Percentiles rank a stretch among this genome's conserved stretches.
Conservation (phyloP, 2,888 invertebrate genomes). For the Agonopterix alstromeriana region DNA sequence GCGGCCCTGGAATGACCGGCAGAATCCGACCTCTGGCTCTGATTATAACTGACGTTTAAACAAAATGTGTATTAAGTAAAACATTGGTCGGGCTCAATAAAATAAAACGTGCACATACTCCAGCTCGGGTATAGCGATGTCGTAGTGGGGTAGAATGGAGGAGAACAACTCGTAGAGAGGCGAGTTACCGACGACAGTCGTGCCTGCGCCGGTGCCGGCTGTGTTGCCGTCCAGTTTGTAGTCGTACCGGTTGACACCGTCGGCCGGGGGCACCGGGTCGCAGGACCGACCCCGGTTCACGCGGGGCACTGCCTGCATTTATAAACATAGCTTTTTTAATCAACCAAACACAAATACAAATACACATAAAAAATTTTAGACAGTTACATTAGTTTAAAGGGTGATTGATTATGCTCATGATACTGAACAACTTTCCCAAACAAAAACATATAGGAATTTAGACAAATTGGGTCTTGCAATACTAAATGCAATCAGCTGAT, state of each 20-base stretch:
- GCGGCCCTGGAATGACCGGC: no score
- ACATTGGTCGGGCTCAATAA: no score
- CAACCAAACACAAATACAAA: background rate
- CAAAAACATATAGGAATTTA: no score
- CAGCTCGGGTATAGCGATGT: background rate
- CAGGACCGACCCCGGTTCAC: constrained; percentile 14
- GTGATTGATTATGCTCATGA: no score
- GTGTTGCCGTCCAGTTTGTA: constrained; percentile 8
- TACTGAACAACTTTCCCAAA: no score
- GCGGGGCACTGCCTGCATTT: background rate
- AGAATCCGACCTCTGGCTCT: no score
- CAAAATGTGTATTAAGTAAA: no score
- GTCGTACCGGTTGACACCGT: constrained; percentile 22
- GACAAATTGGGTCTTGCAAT: no score
- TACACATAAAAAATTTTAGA: no score
- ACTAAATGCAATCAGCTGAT: no score
- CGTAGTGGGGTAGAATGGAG: constrained; percentile 16
- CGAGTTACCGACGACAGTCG: constrained; percentile 2
- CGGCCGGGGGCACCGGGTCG: constrained; percentile 22
- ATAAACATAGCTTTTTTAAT: background rate
- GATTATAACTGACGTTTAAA: no score
- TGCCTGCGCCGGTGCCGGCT: background rate
- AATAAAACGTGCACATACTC: background rate
- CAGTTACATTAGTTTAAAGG: no score
- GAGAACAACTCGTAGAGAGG: constrained; percentile 15